These are phyloP conservation scores for Chelidonichthys spinosus DNA, from an alignment of 2,797 vertebrate species.

Conservation along the genomic window DNA sequence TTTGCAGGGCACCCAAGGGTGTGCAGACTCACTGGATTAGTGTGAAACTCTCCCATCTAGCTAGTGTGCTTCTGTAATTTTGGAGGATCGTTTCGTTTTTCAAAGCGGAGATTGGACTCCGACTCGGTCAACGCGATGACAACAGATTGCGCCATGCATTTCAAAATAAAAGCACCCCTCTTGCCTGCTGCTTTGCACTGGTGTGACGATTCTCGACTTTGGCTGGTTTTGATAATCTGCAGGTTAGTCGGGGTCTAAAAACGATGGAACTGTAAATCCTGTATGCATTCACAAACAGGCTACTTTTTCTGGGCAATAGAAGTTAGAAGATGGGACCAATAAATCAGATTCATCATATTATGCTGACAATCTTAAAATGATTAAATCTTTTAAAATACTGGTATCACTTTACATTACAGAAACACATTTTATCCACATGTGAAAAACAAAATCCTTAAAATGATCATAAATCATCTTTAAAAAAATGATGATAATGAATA, in stretches of 20 bases:
- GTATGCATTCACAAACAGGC: background rate
- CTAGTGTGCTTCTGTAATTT: background rate
- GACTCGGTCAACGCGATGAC: slow-evolving; percentile 5
- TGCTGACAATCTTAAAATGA: no score
- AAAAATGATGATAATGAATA: background rate
- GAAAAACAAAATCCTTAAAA: no score
- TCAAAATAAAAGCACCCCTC: slow-evolving; percentile 26
- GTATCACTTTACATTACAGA: no score
- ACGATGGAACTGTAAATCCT: background rate
- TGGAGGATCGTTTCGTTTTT: slow-evolving; percentile 40
- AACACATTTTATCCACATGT: no score
- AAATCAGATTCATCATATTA: background rate
- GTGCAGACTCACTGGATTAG: background rate
- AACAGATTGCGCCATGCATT: slow-evolving; percentile 42
- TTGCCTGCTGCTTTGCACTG: slow-evolving; percentile 33
- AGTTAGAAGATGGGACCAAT: background rate
- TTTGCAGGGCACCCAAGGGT: background rate
- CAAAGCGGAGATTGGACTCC: slow-evolving; percentile 20
- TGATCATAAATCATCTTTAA: no score
- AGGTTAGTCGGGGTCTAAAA: slow-evolving; percentile 7
- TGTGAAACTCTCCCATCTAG: background rate
- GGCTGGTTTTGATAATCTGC: slow-evolving; percentile 8
- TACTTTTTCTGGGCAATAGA: background rate
- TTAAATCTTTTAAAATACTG: no score
- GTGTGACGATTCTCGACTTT: background rate